Evolutionary conservation across 2,797 vertebrate genomes (phyloP).

Genomic region (Sebastes flavidus): DNA sequence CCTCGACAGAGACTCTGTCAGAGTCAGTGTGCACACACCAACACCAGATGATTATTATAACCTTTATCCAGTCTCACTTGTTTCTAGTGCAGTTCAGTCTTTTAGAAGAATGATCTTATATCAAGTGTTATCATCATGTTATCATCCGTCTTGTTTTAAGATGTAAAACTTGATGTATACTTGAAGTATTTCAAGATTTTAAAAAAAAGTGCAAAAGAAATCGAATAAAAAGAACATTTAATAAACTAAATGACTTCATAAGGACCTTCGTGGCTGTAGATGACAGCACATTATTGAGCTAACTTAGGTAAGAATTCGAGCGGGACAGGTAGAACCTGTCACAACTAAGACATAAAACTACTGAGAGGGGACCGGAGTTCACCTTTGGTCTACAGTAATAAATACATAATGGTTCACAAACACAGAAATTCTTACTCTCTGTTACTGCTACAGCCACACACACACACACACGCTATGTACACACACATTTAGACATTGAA

Average conservation of each 20-base stretch:
- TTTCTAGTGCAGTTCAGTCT: neutral
- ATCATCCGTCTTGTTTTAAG: neutral
- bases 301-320: neutral
- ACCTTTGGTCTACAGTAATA: slow-evolving; percentile 9
- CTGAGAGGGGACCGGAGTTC: neutral
- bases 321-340: neutral
- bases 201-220: neutral
- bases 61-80: neutral
- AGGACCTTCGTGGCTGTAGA: neutral
- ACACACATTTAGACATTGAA: neutral
- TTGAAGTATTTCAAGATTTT: neutral
- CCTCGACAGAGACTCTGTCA: neutral
- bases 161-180: too few relatives aligned
- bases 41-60: neutral
- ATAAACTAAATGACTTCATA: neutral
- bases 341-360: neutral
- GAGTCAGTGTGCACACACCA: neutral
- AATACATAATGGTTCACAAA: neutral
- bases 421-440: neutral
- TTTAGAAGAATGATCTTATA: neutral
- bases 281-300: neutral
- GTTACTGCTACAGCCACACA: neutral
- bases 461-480: neutral
- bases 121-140: neutral
- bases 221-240: neutral